Evolutionary conservation across 2,113 vertebrate genomes (phyloP), one percentile per base, ranked within the genome.

Genomic region (Polypterus bichir): DNA sequence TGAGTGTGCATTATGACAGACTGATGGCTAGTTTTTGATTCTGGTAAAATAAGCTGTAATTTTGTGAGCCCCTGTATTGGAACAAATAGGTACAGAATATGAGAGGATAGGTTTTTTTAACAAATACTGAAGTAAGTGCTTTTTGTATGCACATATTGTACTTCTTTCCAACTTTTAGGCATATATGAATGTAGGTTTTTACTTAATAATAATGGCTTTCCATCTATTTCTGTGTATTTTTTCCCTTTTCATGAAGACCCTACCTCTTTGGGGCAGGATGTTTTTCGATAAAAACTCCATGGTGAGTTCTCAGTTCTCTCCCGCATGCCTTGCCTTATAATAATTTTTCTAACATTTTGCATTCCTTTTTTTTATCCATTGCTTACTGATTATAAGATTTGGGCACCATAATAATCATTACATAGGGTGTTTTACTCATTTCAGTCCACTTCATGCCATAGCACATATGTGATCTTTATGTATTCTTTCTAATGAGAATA

Each of bases 201-300:
- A 78, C 70, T 84, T 82, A 78, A 86, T 85, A 86, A 89, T 89
- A 81, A 89, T 74, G 82, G 79, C 80, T 87, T 79, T 89, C 82
- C 82, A 79, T 94, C 88, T 95, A 92, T 94, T 84, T 92, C 81
- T 96, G 89, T 93, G 79, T 84, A 81, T 91, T 88, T 90, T 79
- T 81, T 80, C 85, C 71, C 75, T 77, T 82, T 80, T 77, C 74
- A 73, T 83, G 89, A 95, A 98, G 95, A 92, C 94, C 93, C 87
- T 97, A 97, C 91, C 92, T 98, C 88, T 97, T 98, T 94, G 95
- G 95, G 91, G 93, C 92, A 85, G 95, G 95, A 89, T 98, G 95
- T 93, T 97, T 98, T 97, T 94, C 94, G 90, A 94, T 97, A 86
- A 97, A 93, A 97, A 93, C 95, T 93, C 95, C 95, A 77, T 98